Percentiles rank a stretch among this genome's conserved stretches.
Conservation (phyloP, 2,888 invertebrate genomes). For the Hypselothyrea guttata region DNA sequence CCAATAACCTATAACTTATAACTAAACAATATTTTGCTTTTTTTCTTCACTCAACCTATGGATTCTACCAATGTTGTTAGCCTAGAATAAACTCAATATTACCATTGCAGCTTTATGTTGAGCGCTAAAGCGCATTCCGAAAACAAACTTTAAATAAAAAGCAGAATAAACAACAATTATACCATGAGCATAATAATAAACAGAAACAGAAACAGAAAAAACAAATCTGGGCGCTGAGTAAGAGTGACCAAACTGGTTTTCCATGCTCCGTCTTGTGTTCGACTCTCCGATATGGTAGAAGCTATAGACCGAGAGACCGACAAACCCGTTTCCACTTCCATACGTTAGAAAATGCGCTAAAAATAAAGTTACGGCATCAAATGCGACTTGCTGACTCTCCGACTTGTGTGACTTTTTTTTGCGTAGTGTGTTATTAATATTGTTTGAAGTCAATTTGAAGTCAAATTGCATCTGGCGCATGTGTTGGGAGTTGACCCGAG, state of each 20-base stretch:
- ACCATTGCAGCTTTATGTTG: background rate
- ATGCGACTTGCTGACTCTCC: conserved; percentile 22
- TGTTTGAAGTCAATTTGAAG: conserved; percentile 46
- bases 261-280: conserved; percentile 39
- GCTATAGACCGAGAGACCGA: conserved; percentile 46
- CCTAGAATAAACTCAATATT: background rate
- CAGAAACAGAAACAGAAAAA: conserved; percentile 28
- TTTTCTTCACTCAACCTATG: too few relatives aligned
- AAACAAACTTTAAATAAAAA: background rate
- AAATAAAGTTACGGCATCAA: conserved; percentile 70
- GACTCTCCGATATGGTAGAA: conserved; percentile 34
- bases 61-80: background rate
- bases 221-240: conserved; percentile 57
- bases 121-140: background rate
- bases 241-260: conserved; percentile 77
- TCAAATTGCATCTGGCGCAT: conserved; percentile 22
- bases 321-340: conserved; percentile 59
- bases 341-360: conserved; percentile 56
- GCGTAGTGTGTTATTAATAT: conserved; percentile 31
- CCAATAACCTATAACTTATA: too few relatives aligned
- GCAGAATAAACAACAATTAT: too few relatives aligned
- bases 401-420: conserved; percentile 9
- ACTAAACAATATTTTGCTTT: too few relatives aligned
- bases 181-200: background rate
- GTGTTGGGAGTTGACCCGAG: conserved; percentile 19